These are phyloP conservation scores for Typhlichthys subterraneus DNA, from an alignment of 2,797 vertebrate species.

Conservation along the genomic window DNA sequence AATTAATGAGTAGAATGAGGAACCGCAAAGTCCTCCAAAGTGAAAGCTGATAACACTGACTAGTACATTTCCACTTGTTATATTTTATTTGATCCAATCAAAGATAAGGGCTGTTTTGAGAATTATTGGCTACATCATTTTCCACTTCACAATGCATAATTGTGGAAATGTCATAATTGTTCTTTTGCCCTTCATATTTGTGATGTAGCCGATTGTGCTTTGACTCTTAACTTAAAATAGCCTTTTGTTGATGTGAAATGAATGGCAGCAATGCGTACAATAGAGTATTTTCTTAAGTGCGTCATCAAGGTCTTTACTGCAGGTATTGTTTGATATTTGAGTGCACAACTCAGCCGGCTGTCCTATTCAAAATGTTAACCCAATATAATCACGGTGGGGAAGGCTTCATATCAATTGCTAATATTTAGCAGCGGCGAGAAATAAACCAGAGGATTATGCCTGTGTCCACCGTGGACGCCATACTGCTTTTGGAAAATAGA, in stretches of 20 bases:
- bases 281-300: conserved; percentile 21
- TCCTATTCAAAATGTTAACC: conserved; percentile 3
- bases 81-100: conserved; percentile 1
- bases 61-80: too few relatives aligned
- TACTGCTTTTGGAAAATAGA: conserved; percentile 7
- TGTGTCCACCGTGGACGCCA: neutral
- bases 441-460: neutral
- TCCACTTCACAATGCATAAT: neutral
- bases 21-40: conserved; percentile 9
- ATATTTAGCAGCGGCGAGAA: conserved; percentile 2
- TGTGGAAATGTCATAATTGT: conserved; percentile 4
- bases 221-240: conserved; percentile 4
- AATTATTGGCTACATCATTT: neutral
- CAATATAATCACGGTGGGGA: neutral
- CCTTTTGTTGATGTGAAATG: conserved; percentile 15
- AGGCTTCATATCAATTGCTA: conserved; percentile 9
- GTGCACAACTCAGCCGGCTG: conserved; percentile 22
- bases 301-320: conserved; percentile 35
- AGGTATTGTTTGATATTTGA: conserved; percentile 35
- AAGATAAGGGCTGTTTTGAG: neutral
- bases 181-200: neutral
- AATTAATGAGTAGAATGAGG: conserved; percentile 43
- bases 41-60: too few relatives aligned
- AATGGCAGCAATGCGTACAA: neutral
- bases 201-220: conserved; percentile 1